These are phyloP conservation scores for Nesoenas mayeri DNA, from an alignment of 2,113 vertebrate species.

Conservation along the genomic window DNA sequence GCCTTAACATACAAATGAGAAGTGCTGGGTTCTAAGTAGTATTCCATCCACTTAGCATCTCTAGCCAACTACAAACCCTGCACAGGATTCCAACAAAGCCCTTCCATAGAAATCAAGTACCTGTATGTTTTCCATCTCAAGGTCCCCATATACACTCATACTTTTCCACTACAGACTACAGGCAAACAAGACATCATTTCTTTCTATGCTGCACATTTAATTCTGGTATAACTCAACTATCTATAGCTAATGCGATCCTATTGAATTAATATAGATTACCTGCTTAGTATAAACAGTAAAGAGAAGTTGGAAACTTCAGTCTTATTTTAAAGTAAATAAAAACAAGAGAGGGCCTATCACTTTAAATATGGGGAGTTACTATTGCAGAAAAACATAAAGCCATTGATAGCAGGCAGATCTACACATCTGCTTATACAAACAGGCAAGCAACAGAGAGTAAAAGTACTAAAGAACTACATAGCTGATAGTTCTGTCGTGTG, in stretches of 20 bases:
- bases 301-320: neutral
- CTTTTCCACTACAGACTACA: accelerated
- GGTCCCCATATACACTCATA: neutral
- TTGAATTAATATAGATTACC: neutral
- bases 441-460: neutral
- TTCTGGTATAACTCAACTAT: neutral
- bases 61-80: neutral
- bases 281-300: neutral
- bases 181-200: neutral
- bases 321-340: neutral
- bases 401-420: neutral
- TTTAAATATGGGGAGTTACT: neutral
- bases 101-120: neutral
- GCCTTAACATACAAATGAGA: neutral
- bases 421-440: neutral
- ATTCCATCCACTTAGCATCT: neutral
- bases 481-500: neutral
- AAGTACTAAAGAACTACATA: neutral
- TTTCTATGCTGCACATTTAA: neutral
- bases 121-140: neutral
- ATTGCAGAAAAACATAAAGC: neutral
- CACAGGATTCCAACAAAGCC: neutral
- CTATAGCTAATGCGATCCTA: neutral
- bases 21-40: neutral
- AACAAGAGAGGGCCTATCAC: neutral